phyloP scores from a whole-genome alignment of 2,888 invertebrate species.

The Zhengitettix transpicula region DNA sequence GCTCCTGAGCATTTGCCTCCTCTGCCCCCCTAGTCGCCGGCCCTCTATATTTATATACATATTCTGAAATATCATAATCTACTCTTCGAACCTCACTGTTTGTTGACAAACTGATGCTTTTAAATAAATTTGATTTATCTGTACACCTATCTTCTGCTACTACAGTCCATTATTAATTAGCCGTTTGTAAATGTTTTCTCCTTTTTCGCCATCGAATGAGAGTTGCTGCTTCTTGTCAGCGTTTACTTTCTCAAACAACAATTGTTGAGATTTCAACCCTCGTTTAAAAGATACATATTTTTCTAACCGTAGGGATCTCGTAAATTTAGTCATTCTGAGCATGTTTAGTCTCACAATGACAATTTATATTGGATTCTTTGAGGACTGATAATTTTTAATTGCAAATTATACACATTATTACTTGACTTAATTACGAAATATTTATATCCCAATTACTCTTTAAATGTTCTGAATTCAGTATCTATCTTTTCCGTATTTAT shows the following conservation, averaged over 20 bases:
- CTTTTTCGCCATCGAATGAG: neutral
- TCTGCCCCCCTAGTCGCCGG: too few relatives aligned
- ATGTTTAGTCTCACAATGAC: neutral
- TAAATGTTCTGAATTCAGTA: neutral
- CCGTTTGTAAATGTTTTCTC: too few relatives aligned
- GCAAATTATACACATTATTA: constrained; percentile 1
- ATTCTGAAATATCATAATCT: too few relatives aligned
- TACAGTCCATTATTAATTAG: too few relatives aligned
- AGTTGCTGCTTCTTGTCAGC: neutral
- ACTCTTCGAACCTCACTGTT: too few relatives aligned
- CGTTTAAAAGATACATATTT: neutral
- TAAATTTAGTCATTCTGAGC: too few relatives aligned
- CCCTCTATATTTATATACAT: too few relatives aligned
- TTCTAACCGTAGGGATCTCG: constrained; percentile 5
- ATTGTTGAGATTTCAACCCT: neutral
- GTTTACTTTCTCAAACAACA: neutral
- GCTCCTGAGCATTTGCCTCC: too few relatives aligned
- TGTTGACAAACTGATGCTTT: too few relatives aligned
- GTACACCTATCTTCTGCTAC: too few relatives aligned
- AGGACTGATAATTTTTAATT: neutral
- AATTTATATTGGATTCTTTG: constrained; percentile 1
- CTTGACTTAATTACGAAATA: constrained; percentile 1
- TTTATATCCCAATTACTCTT: constrained; percentile 1
- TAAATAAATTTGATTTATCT: too few relatives aligned
- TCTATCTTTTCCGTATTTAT: constrained; percentile 1